These are phyloP conservation scores for Philopotamus ludificatus DNA, from an alignment of 1,140 invertebrate species.

Conservation along the genomic window DNA sequence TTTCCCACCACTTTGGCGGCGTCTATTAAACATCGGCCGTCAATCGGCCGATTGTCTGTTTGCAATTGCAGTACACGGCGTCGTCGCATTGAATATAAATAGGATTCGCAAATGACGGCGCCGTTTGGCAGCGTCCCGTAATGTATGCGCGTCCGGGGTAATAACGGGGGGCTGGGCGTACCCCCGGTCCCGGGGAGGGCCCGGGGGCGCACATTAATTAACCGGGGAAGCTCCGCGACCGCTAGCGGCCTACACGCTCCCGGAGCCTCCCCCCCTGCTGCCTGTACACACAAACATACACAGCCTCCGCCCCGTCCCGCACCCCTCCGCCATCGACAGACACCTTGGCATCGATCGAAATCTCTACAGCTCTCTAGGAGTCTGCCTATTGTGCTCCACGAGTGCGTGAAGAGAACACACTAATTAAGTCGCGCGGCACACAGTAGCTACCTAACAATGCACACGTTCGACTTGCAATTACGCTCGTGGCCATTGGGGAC, in stretches of 20 bases:
- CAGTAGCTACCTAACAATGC: no score
- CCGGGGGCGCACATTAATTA: conserved; percentile 41
- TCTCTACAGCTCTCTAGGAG: background rate
- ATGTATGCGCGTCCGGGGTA: conserved; percentile 19
- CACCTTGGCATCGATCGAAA: background rate
- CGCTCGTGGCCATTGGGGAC: no score
- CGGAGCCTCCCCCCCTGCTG: conserved; percentile 9
- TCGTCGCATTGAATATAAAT: conserved; percentile 8
- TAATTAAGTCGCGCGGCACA: conserved; percentile 1
- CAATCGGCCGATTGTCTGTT: background rate
- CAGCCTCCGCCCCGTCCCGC: conserved; percentile 12
- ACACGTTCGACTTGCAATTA: no score
- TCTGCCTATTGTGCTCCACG: background rate
- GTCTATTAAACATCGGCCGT: background rate
- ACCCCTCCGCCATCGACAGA: background rate
- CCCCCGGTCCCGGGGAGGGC: conserved; percentile 47
- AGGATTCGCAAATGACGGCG: conserved; percentile 8
- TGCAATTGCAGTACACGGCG: background rate
- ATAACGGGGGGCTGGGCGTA: background rate
- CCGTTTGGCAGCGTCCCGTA: conserved; percentile 2
- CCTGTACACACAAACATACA: conserved; percentile 16
- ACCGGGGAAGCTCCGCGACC: conserved; percentile 18
- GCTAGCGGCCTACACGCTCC: conserved; percentile 15
- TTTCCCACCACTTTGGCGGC: background rate
- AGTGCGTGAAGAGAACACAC: conserved; percentile 4